phyloP scores from a whole-genome alignment of 2,888 invertebrate species.

The Drosophila robusta region DNA sequence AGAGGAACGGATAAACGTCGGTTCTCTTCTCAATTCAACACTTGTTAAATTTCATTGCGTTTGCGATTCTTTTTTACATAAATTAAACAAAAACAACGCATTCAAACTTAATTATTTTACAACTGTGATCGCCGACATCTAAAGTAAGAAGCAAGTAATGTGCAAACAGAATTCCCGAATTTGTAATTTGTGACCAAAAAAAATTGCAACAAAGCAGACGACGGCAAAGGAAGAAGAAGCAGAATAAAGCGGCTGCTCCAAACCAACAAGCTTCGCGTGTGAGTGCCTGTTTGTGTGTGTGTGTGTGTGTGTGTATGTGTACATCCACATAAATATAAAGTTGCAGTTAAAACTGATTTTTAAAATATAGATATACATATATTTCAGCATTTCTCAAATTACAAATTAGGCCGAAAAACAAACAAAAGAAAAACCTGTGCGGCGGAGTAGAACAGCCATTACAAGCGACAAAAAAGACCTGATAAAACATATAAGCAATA shows the following conservation, averaged over 20 bases:
- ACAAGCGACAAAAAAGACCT: constrained; percentile 31
- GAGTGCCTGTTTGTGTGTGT: constrained; percentile 35
- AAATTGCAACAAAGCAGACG: constrained; percentile 71
- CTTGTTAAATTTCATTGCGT: constrained; percentile 84
- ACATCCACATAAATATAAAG: constrained; percentile 45
- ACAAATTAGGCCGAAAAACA: constrained; percentile 22
- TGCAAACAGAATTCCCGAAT: constrained; percentile 67
- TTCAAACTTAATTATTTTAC: constrained; percentile 73
- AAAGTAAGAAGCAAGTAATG: constrained; percentile 63
- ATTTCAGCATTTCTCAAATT: constrained; percentile 54
- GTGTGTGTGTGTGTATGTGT: constrained; percentile 25
- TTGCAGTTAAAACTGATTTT: constrained; percentile 34
- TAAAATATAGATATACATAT: constrained; percentile 20
- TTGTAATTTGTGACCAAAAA: constrained; percentile 56
- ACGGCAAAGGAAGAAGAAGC: constrained; percentile 57
- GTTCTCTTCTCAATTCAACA: constrained; percentile 82
- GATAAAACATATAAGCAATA: constrained; percentile 64
- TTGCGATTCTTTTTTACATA: constrained; percentile 81
- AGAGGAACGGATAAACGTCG: constrained; percentile 64
- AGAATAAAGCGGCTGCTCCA: constrained; percentile 63
- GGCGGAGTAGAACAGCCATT: constrained; percentile 27
- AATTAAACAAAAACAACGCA: constrained; percentile 75
- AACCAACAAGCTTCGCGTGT: constrained; percentile 58
- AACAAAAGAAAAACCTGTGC: constrained; percentile 16
- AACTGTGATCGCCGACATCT: constrained; percentile 80